phyloP scores from a whole-genome alignment of 2,888 invertebrate genomes.

The Sericinus montela region DNA sequence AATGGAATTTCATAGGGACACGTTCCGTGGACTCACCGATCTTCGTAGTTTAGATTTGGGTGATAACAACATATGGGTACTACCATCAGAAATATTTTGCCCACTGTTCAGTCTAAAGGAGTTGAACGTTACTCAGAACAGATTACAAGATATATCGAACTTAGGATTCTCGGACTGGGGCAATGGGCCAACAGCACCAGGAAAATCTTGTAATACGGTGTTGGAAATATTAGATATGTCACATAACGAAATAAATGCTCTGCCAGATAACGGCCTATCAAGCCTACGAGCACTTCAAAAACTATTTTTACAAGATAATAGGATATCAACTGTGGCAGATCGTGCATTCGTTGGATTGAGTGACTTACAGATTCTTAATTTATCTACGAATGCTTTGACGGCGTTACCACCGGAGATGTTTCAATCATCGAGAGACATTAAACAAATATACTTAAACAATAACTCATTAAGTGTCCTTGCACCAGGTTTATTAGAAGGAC shows the following conservation, averaged over 20 bases:
- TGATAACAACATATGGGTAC: constrained; percentile 87
- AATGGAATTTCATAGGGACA: constrained; percentile 85
- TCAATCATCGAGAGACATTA: constrained; percentile 84
- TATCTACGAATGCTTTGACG: constrained; percentile 88
- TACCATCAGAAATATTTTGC: constrained; percentile 86
- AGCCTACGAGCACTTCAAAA: constrained; percentile 84
- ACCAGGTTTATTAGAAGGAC: constrained; percentile 85
- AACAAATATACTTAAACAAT: constrained; percentile 86
- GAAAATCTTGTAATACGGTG: constrained; percentile 84
- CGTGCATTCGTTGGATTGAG: constrained; percentile 85
- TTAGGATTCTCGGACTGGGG: constrained; percentile 87
- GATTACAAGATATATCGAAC: constrained; percentile 87
- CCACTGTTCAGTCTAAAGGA: constrained; percentile 83
- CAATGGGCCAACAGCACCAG: constrained; percentile 82
- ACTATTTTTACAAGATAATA: constrained; percentile 87
- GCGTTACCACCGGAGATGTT: constrained; percentile 89
- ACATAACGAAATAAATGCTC: constrained; percentile 83
- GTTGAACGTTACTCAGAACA: constrained; percentile 87
- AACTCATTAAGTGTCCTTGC: constrained; percentile 87
- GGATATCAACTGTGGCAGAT: constrained; percentile 85
- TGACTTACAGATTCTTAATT: constrained; percentile 84
- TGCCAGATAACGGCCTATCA: constrained; percentile 85
- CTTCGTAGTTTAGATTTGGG: constrained; percentile 84
- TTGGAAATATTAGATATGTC: constrained; percentile 86
- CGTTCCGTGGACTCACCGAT: constrained; percentile 83